Evolutionary conservation across 2,888 invertebrate species (phyloP).

Genomic region (Acleris laterana): DNA sequence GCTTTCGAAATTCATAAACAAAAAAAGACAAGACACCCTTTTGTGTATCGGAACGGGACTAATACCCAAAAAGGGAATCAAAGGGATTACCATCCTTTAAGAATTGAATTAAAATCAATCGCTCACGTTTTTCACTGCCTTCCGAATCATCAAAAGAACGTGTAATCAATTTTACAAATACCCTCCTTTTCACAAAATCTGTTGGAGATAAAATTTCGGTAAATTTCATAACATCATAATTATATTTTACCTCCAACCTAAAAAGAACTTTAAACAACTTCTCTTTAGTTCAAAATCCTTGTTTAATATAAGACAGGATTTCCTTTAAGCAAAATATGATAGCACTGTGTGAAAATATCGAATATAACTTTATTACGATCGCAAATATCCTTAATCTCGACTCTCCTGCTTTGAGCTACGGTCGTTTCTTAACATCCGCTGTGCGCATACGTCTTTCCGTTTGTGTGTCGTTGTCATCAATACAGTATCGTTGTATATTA

Average conservation of each 20-base stretch:
- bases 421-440: constrained; percentile 38
- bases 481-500: constrained; percentile 75
- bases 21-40: constrained; percentile 42
- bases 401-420: constrained; percentile 36
- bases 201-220: constrained; percentile 45
- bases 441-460: constrained; percentile 48
- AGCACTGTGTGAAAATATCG: constrained; percentile 75
- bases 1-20: constrained; percentile 14
- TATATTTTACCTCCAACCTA: background rate
- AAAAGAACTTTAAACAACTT: constrained; percentile 19
- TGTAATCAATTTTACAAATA: constrained; percentile 82
- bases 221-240: constrained; percentile 40
- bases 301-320: constrained; percentile 19
- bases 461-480: constrained; percentile 60
- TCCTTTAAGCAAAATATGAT: constrained; percentile 61
- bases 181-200: constrained; percentile 69
- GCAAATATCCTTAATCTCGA: constrained; percentile 32
- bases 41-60: constrained; percentile 62
- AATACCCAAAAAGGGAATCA: constrained; percentile 66
- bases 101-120: constrained; percentile 79
- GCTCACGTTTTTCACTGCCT: constrained; percentile 55
- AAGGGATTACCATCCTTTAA: constrained; percentile 54
- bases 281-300: constrained; percentile 7
- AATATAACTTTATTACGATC: constrained; percentile 71
- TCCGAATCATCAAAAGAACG: constrained; percentile 68